Evolutionary conservation across 2,113 vertebrate species (phyloP), one percentile per base, ranked within the genome.

Genomic region (Helogale parvula): DNA sequence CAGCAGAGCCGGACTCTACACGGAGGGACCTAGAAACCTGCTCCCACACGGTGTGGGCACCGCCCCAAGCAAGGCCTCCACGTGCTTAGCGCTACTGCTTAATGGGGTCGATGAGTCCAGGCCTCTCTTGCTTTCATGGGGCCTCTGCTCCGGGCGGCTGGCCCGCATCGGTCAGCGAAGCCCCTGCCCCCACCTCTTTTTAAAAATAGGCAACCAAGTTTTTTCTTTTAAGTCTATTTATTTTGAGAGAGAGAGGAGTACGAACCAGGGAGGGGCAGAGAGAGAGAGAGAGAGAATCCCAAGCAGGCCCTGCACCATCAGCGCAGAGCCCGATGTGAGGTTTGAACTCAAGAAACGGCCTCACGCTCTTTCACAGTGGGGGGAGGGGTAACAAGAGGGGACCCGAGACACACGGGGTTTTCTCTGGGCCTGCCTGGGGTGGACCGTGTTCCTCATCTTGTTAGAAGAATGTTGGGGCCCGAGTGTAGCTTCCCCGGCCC

Each of bases 361-460:
- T 17, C 52, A 2, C 23, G 79, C 0, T 71, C 79, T 60, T 94
- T 65, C 11, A 7, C 1, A 60, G 21, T 4, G 50, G 45, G 45
- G 50, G 50, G 1, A 35, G 31, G 31, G 27, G 17, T 31, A 80
- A 54, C 80, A 25, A 72, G 50, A 90, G 60, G 74, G 54, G 41
- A 8, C 57, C 35, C 0, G 10, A 41, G 52, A 50, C 35, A 21
- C 0, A 14, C 0, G 19, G 57, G 57, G 25, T 63, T 50, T 85
- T 45, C 60, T 66, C 15, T 0, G 1, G 65, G 88, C 29, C 29
- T 52, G 12, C 29, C 21, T 33, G 52, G 63, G 41, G 11, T 65
- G 63, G 29, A 54, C 7, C 12, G 65, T 12, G 7, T 7, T 88
- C 7, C 50, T 65, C 35, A 35, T 94, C 31, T 79, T 50, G 23